These are phyloP conservation scores for Protaetia brevitarsis DNA, from an alignment of 1,140 invertebrate genomes.

Conservation along the genomic window DNA sequence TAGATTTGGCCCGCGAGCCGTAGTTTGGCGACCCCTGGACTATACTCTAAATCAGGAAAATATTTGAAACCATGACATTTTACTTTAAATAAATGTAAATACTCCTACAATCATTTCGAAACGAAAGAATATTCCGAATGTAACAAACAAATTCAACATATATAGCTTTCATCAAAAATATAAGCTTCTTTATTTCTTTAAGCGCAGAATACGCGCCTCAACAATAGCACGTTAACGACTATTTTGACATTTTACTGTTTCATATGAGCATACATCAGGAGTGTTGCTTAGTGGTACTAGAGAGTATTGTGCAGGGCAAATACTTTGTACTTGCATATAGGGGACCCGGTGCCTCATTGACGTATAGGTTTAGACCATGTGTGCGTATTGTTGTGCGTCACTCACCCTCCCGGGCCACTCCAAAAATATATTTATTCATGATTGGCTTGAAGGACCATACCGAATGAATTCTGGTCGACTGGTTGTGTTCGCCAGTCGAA, in stretches of 20 bases:
- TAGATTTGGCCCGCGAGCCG: too few species aligned
- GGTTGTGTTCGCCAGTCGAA: neutral
- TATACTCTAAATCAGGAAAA: too few species aligned
- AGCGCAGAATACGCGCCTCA: neutral
- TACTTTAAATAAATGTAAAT: too few species aligned
- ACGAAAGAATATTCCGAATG: too few species aligned
- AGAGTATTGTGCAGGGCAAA: neutral
- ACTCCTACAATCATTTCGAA: too few species aligned
- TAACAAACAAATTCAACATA: too few species aligned
- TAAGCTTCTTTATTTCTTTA: too few species aligned
- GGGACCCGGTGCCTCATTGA: neutral
- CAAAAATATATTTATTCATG: slow-evolving; percentile 1
- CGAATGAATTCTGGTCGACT: neutral
- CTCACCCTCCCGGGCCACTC: neutral
- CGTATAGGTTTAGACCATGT: neutral
- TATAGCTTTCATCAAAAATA: too few species aligned
- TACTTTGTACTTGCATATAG: neutral
- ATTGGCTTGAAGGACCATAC: neutral
- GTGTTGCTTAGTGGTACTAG: neutral
- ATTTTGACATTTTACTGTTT: slow-evolving; percentile 8
- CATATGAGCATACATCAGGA: neutral
- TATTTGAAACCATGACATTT: too few species aligned
- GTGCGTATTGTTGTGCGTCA: neutral
- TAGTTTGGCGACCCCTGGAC: too few species aligned
- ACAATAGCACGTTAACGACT: neutral